Conservation (phyloP, 2,888 invertebrate species). For the Eledona agricola region DNA sequence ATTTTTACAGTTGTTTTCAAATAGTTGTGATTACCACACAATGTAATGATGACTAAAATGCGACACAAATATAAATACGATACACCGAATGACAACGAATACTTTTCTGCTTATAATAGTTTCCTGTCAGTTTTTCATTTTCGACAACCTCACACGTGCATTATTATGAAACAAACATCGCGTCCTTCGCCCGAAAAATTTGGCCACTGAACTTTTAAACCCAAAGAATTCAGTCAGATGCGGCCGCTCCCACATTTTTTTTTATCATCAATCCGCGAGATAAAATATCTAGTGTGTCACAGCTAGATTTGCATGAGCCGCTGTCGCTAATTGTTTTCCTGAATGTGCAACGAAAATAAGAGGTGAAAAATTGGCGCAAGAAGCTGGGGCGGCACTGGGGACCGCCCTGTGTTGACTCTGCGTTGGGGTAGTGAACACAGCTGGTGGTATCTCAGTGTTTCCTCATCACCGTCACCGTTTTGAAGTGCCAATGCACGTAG, state of each 20-base stretch:
- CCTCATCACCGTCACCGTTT: constrained; percentile 61
- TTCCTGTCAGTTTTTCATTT: too few species aligned
- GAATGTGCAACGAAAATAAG: background rate
- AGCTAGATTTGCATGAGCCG: constrained; percentile 19
- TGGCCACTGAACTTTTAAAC: constrained; percentile 31
- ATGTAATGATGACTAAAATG: too few species aligned
- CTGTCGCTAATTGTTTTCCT: constrained; percentile 16
- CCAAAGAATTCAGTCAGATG: constrained; percentile 22
- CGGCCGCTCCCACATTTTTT: constrained; percentile 30
- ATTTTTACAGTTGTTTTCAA: constrained; percentile 25
- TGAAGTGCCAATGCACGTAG: constrained; percentile 22
- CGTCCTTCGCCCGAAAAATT: constrained; percentile 25
- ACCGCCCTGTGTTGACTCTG: constrained; percentile 96
- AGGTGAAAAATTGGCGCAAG: constrained; percentile 2
- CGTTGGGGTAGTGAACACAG: constrained; percentile 91
- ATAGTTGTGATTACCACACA: constrained; percentile 6
- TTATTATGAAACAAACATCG: constrained; percentile 10
- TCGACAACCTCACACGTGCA: constrained; percentile 2
- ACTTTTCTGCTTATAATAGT: too few species aligned
- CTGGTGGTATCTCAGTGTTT: constrained; percentile 98
- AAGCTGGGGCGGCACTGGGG: constrained; percentile 71
- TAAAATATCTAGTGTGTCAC: constrained; percentile 12
- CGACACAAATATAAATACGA: too few species aligned
- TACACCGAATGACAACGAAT: too few species aligned
- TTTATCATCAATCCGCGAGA: constrained; percentile 6